These are phyloP conservation scores for Drosophila tani DNA, from an alignment of 1,140 invertebrate species.

Conservation along the genomic window DNA sequence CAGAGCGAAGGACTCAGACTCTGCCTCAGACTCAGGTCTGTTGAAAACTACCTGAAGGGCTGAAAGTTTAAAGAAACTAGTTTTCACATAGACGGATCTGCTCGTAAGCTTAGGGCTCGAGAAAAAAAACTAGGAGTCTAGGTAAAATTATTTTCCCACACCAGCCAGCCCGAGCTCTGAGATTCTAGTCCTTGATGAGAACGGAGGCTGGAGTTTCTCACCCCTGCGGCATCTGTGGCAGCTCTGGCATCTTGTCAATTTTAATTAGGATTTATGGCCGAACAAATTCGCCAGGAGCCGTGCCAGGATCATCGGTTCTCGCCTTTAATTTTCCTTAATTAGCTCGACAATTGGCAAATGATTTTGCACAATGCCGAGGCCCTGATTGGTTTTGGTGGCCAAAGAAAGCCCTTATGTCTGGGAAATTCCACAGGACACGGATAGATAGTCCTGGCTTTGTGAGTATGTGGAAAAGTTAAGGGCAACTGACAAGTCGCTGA, in stretches of 20 bases:
- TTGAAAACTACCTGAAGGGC: conserved; percentile 59
- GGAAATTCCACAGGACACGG: conserved; percentile 7
- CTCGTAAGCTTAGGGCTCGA: conserved; percentile 25
- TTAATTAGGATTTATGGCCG: conserved; percentile 78
- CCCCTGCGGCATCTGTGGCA: conserved; percentile 2
- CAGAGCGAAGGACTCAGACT: conserved; percentile 1
- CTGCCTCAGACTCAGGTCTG: conserved; percentile 49
- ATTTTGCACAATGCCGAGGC: conserved; percentile 55
- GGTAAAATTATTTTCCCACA: conserved; percentile 69
- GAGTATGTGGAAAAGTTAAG: conserved; percentile 54
- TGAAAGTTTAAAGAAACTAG: conserved; percentile 52
- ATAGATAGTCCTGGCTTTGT: conserved; percentile 6
- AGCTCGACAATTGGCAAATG: conserved; percentile 76
- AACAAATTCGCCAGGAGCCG: conserved; percentile 35
- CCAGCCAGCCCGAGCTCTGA: conserved; percentile 18
- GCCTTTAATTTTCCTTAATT: conserved; percentile 57
- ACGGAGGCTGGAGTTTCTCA: conserved; percentile 18
- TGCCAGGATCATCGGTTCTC: conserved; percentile 4
- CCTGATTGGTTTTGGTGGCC: conserved; percentile 16
- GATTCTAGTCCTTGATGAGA: conserved; percentile 10
- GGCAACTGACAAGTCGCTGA: conserved; percentile 29
- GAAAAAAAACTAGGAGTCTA: conserved; percentile 32
- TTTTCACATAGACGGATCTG: conserved; percentile 22
- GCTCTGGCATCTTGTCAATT: conserved; percentile 64
- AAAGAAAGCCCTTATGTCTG: not conserved